Conservation (phyloP, 2,113 vertebrate species). For the Glaucidium brasilianum region DNA sequence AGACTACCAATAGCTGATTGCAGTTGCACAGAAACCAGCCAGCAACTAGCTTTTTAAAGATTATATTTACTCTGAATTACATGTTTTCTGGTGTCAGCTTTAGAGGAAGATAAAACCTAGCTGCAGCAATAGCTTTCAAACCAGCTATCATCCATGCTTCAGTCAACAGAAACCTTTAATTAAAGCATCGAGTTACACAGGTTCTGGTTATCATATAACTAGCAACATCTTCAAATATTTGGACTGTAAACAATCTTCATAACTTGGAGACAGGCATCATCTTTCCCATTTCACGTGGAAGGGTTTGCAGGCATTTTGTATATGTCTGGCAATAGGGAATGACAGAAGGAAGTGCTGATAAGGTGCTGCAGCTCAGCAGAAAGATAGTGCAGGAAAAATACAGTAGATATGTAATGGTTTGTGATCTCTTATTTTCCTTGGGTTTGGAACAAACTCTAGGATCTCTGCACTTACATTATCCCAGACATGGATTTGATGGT, state of each 20-base stretch:
- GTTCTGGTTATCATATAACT: constrained; percentile 36
- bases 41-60: background rate
- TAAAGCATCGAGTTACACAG: constrained; percentile 6
- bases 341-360: background rate
- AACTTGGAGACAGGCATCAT: constrained; percentile 18
- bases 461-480: background rate
- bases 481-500: background rate
- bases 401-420: background rate
- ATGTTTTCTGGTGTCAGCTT: background rate
- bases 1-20: background rate
- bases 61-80: constrained; percentile 16
- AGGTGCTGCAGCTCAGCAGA: background rate
- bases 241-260: constrained; percentile 11
- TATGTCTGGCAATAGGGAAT: background rate
- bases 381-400: background rate
- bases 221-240: constrained; percentile 39
- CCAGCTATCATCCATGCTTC: background rate
- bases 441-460: background rate
- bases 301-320: constrained; percentile 25
- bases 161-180: constrained; percentile 60
- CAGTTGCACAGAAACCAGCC: background rate
- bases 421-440: background rate
- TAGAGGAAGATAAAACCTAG: background rate
- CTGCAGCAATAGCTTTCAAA: background rate
- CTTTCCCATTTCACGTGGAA: background rate